Percentiles rank a stretch among this genome's conserved stretches.
Evolutionary conservation across 2,113 vertebrate species (phyloP).

Genomic region (Cephalopterus ornatus): DNA sequence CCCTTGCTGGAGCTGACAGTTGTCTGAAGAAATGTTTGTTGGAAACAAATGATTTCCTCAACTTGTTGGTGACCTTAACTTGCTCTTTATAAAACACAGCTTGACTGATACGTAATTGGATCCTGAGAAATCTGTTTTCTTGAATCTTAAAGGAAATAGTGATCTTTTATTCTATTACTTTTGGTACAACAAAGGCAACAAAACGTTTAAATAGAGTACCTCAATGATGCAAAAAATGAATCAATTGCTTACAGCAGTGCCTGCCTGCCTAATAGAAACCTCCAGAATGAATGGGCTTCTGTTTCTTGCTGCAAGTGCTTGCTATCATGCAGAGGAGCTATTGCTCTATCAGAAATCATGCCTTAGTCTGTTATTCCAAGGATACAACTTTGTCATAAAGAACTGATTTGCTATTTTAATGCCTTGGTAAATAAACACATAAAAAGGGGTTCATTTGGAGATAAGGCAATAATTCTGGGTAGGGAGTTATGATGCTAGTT

Average conservation of each 20-base stretch:
- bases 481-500: constrained; percentile 27
- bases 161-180: constrained; percentile 17
- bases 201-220: constrained; percentile 43
- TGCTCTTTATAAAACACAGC: neutral
- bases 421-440: constrained; percentile 64
- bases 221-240: constrained; percentile 57
- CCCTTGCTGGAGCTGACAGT: neutral
- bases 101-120: neutral
- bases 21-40: neutral
- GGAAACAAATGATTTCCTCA: neutral
- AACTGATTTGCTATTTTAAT: constrained; percentile 74
- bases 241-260: constrained; percentile 43
- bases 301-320: constrained; percentile 53
- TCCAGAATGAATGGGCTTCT: constrained; percentile 48
- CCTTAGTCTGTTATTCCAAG: constrained; percentile 65
- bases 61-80: neutral
- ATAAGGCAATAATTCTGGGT: constrained; percentile 43
- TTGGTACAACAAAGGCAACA: neutral
- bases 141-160: constrained; percentile 14
- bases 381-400: constrained; percentile 65
- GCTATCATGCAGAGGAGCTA: constrained; percentile 68
- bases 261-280: constrained; percentile 53
- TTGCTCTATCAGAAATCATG: constrained; percentile 67
- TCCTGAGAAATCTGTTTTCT: neutral
- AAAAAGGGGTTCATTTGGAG: constrained; percentile 30